phyloP scores from a whole-genome alignment of 1,140 invertebrate genomes.

The Cataglyphis hispanica region DNA sequence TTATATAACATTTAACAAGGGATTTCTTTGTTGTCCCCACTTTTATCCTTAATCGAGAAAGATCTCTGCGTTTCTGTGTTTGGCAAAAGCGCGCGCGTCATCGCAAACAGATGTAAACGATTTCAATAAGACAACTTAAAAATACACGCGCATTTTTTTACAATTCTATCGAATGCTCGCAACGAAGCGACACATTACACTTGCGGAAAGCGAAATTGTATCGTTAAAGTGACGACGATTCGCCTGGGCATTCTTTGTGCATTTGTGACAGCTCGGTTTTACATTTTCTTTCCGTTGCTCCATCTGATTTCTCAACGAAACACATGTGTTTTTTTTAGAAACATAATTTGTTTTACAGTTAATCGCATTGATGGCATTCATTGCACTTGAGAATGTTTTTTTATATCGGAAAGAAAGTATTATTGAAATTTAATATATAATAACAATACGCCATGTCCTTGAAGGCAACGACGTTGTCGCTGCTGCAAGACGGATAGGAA shows the following conservation, averaged over 20 bases:
- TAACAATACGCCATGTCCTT: not conserved
- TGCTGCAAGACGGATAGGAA: conserved; percentile 10
- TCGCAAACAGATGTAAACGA: not conserved
- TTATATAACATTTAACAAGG: conserved; percentile 54
- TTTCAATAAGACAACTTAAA: conserved; percentile 14
- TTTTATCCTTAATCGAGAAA: conserved; percentile 12
- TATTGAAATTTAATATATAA: conserved; percentile 16
- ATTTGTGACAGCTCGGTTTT: conserved; percentile 40
- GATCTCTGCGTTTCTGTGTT: not conserved
- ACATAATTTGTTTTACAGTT: not conserved
- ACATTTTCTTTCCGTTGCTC: not conserved
- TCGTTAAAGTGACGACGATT: conserved; percentile 22
- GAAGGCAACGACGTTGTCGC: not conserved
- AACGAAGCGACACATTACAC: conserved; percentile 1
- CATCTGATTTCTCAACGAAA: not conserved
- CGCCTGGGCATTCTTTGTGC: conserved; percentile 32
- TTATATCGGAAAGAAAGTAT: not conserved
- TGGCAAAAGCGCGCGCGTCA: conserved; percentile 9
- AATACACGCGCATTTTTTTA: not conserved
- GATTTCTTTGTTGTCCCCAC: not conserved
- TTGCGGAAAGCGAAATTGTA: conserved; percentile 7
- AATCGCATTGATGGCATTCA: not conserved
- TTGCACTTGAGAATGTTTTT: not conserved
- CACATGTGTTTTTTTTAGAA: not conserved
- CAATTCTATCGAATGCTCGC: conserved; percentile 22